Evolutionary conservation across 2,797 vertebrate genomes (phyloP), one percentile per base, ranked within the genome.

Genomic region (Phoeniculus purpureus): DNA sequence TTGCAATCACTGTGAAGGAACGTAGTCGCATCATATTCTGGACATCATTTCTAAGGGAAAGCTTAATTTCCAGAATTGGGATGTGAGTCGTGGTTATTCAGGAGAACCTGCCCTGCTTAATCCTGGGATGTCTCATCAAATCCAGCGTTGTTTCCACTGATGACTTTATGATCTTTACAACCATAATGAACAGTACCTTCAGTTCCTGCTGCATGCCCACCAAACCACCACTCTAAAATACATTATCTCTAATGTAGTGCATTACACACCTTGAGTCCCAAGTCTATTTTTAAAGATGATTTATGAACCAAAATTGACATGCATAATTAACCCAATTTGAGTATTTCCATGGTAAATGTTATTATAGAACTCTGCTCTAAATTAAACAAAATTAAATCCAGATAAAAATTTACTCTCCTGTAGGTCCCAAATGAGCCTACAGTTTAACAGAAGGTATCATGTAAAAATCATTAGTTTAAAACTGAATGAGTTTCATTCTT

Each of bases 321-420:
- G 72, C 12, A 2, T 90, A 95, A 95, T 96, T 96, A 92, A 93
- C 65, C 55, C 85, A 95, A 97, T 96, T 80, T 67, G 65, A 87
- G 59, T 78, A 92, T 73, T 73, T 89, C 48, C 21, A 12, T n/a
- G 45, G 89, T 74, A 93, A 90, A 93, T 90, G 66, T 93, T 92
- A 94, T 93, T 89, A 73, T 10, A 94, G 82, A 94, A 70, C 37
- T 90, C 86, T 87, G 50, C 26, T 96, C 65, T 92, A 94, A 89
- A 95, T 96, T 86, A 95, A 95, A 93, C 85, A 93, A 78, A 96
- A 96, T 95, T 93, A 94, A 96, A 67, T 83, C 43, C 71, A 93
- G 86, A 93, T 95, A 93, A 96, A 96, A 96, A 87, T 83, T 75
- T 91, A 92, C 81, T 93, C 54, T 87, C 43, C 87, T 91, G 74